Evolutionary conservation across 2,888 invertebrate genomes (phyloP).

Genomic region (Rugalucina vietnamica): DNA sequence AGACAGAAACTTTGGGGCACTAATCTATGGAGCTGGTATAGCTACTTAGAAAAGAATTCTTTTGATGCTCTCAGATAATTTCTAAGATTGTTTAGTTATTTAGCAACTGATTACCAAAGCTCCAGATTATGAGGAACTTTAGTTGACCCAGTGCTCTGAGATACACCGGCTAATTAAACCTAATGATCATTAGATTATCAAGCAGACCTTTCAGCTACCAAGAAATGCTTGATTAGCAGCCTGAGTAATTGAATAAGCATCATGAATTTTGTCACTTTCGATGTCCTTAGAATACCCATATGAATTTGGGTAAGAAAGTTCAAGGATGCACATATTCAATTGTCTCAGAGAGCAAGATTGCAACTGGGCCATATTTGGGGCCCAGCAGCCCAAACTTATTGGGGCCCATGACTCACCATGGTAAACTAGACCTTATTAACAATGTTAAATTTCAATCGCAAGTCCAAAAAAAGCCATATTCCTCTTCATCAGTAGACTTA

Average conservation of each 20-base stretch:
- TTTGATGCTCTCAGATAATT: background rate
- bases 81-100: constrained; percentile 1
- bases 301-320: too few relatives aligned
- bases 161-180: background rate
- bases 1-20: background rate
- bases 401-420: too few relatives aligned
- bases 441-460: too few relatives aligned
- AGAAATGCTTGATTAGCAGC: background rate
- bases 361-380: too few relatives aligned
- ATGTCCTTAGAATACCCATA: too few relatives aligned
- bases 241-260: background rate
- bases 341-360: too few relatives aligned
- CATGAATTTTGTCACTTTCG: background rate
- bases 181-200: background rate
- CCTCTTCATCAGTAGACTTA: too few relatives aligned
- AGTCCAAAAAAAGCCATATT: too few relatives aligned
- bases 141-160: background rate
- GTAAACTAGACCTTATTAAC: too few relatives aligned
- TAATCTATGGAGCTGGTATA: background rate
- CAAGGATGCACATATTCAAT: too few relatives aligned
- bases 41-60: constrained; percentile 4
- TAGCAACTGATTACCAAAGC: background rate
- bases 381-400: too few relatives aligned
- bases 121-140: background rate
- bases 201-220: background rate